A percentile compares a stretch with the other conserved stretches of the same genome.
Conservation (phyloP, 2,113 vertebrate genomes). For the Herpailurus yagouaroundi region DNA sequence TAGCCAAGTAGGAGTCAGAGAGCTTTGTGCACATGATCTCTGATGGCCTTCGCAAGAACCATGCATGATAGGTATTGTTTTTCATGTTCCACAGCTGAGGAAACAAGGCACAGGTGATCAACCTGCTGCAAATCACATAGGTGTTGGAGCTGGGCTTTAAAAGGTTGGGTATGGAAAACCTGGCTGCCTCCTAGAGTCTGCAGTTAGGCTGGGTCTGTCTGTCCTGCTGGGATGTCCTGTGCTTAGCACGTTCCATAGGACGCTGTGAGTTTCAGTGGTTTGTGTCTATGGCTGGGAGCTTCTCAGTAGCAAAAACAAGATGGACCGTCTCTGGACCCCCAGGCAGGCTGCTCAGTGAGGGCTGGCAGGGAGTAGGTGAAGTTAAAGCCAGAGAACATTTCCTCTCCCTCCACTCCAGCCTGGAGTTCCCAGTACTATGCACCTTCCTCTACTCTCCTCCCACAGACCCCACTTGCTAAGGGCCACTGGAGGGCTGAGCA, state of each 20-base stretch:
- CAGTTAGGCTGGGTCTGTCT: background rate
- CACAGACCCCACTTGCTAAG: background rate
- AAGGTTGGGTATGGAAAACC: background rate
- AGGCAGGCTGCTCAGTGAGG: background rate
- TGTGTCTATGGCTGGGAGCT: background rate
- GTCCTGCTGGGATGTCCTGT: background rate
- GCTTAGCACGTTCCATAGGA: background rate
- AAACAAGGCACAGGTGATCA: background rate
- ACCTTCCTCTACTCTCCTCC: background rate
- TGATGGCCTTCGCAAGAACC: background rate
- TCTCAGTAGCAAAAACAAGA: background rate
- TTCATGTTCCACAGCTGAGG: background rate
- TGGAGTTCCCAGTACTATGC: background rate
- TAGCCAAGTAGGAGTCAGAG: background rate
- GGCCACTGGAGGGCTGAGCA: background rate
- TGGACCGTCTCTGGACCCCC: background rate
- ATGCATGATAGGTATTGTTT: background rate
- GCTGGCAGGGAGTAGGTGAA: background rate
- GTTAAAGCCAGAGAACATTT: background rate
- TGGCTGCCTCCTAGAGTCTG: background rate
- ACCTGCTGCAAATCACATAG: background rate
- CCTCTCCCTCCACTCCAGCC: background rate
- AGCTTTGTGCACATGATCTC: background rate
- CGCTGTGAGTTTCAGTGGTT: background rate
- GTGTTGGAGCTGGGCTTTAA: background rate